Conservation (phyloP, 1,140 invertebrate species). For the Heliconius eleuchia region DNA sequence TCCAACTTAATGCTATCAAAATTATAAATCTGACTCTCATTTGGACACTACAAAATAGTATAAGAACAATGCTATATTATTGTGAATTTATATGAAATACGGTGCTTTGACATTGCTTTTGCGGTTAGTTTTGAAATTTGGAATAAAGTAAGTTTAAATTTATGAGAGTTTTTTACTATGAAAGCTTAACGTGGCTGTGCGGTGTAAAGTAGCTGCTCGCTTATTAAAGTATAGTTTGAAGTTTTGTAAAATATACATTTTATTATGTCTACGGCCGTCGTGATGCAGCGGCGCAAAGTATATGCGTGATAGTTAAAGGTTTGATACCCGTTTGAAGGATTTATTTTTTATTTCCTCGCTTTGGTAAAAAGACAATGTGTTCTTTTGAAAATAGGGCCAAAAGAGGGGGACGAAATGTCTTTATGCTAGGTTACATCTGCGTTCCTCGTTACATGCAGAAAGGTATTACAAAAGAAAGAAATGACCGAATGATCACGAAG, state of each 20-base stretch:
- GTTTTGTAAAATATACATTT: not conserved
- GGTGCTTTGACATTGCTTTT: not conserved
- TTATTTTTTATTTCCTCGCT: not conserved
- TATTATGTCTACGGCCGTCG: not conserved
- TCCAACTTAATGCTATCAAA: too few species aligned
- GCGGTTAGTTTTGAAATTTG: conserved; percentile 13
- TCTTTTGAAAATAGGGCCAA: too few species aligned
- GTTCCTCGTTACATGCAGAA: too few species aligned
- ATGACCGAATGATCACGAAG: too few species aligned
- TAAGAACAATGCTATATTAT: too few species aligned
- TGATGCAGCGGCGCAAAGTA: not conserved
- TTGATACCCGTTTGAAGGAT: too few species aligned
- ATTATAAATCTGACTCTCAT: too few species aligned
- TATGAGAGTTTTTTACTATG: conserved; percentile 7
- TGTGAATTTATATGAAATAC: not conserved
- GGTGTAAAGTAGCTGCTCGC: not conserved
- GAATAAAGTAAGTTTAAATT: conserved; percentile 11
- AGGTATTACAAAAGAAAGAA: too few species aligned
- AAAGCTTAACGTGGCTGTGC: not conserved
- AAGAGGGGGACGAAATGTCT: too few species aligned
- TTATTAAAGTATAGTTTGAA: conserved; percentile 8
- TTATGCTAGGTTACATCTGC: too few species aligned
- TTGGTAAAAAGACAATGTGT: not conserved
- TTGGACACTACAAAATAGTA: too few species aligned
- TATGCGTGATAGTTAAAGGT: too few species aligned